A percentile compares a stretch with the other conserved stretches of the same genome.
These are phyloP conservation scores for Leucopsar rothschildi DNA, from an alignment of 2,113 vertebrate species.

Conservation along the genomic window DNA sequence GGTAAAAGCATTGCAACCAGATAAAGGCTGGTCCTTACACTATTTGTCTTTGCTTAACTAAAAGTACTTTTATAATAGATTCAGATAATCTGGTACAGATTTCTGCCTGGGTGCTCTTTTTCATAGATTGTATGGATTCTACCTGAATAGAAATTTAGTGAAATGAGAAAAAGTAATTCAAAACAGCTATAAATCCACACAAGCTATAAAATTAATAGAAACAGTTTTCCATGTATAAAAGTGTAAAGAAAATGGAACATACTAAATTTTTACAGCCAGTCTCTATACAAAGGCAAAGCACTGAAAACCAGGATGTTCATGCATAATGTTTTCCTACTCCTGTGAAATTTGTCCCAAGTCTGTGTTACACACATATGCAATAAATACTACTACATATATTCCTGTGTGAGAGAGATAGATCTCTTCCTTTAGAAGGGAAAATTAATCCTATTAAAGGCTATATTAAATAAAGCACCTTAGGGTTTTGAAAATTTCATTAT, in stretches of 20 bases:
- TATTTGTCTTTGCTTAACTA: background rate
- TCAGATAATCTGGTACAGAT: background rate
- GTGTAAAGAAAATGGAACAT: background rate
- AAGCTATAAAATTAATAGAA: background rate
- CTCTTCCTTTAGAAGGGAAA: background rate
- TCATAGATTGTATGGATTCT: background rate
- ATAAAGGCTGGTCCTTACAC: background rate
- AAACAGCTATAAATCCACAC: background rate
- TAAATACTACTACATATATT: background rate
- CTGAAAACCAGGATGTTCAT: background rate
- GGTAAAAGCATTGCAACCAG: background rate
- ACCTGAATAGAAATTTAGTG: background rate
- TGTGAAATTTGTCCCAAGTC: background rate
- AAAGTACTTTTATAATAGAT: background rate
- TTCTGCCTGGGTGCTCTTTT: background rate
- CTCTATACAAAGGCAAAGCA: background rate
- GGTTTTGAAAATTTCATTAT: background rate
- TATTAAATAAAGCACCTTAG: background rate
- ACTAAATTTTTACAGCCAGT: background rate
- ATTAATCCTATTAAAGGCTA: background rate
- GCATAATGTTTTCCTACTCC: background rate
- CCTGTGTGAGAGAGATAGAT: background rate
- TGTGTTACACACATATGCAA: background rate
- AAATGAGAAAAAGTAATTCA: background rate
- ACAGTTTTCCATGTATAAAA: background rate